Percentiles rank a stretch among this genome's conserved stretches.
Evolutionary conservation across 1,140 invertebrate genomes (phyloP).

Genomic region (Euwallacea fornicatus): DNA sequence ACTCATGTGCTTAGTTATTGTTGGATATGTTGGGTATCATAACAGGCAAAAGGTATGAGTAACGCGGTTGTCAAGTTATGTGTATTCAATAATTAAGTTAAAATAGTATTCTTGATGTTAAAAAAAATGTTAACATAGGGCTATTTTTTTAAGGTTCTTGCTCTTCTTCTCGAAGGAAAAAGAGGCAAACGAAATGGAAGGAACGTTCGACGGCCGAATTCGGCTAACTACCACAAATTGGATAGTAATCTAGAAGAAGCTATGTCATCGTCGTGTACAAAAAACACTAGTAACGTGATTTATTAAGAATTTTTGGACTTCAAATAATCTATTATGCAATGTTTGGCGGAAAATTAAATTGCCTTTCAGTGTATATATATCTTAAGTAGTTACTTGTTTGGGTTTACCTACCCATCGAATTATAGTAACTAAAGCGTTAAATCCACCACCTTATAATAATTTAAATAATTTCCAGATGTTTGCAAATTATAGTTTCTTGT

Average conservation of each 20-base stretch:
- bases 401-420: too few species aligned
- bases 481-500: too few species aligned
- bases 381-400: too few species aligned
- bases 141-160: conserved; percentile 57
- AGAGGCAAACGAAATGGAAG: conserved; percentile 53
- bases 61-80: too few species aligned
- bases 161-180: conserved; percentile 61
- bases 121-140: conserved; percentile 1
- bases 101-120: too few species aligned
- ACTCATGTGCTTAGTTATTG: conserved; percentile 60
- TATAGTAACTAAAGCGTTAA: too few species aligned
- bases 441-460: too few species aligned
- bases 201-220: conserved; percentile 58
- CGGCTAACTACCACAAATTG: conserved; percentile 63
- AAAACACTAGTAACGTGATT: conserved; percentile 50
- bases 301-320: conserved; percentile 39
- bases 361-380: too few species aligned
- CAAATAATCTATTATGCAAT: too few species aligned
- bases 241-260: conserved; percentile 67
- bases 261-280: conserved; percentile 58
- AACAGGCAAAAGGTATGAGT: conserved; percentile 67
- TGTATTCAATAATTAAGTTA: not conserved
- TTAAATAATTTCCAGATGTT: too few species aligned
- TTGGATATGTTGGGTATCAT: conserved; percentile 65
- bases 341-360: too few species aligned